A percentile compares a stretch with the other conserved stretches of the same genome.
Evolutionary conservation across 2,797 vertebrate genomes (phyloP).

Genomic region (Dicrostonyx torquatus): DNA sequence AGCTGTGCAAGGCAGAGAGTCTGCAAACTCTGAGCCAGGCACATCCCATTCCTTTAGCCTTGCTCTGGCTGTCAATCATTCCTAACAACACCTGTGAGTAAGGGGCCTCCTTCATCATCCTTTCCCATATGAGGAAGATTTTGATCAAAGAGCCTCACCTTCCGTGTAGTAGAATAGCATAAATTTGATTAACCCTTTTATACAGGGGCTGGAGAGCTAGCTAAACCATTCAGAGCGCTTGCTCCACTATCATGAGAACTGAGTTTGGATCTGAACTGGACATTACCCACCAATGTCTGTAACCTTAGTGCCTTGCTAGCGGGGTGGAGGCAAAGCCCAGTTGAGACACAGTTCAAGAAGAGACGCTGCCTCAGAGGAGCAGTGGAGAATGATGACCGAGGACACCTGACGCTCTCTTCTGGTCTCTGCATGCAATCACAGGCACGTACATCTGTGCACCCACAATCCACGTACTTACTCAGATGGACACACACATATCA

Average conservation of each 20-base stretch:
- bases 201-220: not conserved
- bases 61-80: not conserved
- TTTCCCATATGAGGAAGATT: not conserved
- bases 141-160: not conserved
- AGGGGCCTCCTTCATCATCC: not conserved
- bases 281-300: not conserved
- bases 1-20: not conserved
- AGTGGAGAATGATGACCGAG: not conserved
- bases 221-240: not conserved
- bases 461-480: not conserved
- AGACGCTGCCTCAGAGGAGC: not conserved
- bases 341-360: not conserved
- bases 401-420: not conserved
- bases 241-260: not conserved
- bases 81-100: not conserved
- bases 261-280: not conserved
- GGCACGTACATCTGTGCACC: not conserved
- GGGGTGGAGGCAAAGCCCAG: not conserved
- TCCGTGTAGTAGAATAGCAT: not conserved
- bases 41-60: not conserved
- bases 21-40: not conserved
- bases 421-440: not conserved
- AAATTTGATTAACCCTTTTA: not conserved
- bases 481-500: rapidly evolving
- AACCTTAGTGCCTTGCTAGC: not conserved